phyloP scores from a whole-genome alignment of 2,113 vertebrate genomes.

The Hippocampus abdominalis region DNA sequence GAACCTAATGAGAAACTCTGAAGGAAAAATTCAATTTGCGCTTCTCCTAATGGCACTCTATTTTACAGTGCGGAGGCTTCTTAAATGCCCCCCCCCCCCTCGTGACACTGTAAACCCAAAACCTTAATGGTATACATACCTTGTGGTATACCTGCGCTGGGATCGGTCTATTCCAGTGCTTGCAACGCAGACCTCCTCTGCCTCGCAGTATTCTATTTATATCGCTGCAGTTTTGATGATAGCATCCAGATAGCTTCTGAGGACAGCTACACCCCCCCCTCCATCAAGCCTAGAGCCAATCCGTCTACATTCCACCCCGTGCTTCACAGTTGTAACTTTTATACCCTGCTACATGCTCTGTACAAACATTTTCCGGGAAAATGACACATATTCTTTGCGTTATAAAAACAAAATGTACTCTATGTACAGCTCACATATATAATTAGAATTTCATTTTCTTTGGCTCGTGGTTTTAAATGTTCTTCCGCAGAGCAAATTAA shows the following conservation, averaged over 20 bases:
- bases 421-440: not conserved
- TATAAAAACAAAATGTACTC: conserved; percentile 24
- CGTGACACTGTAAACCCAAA: conserved; percentile 18
- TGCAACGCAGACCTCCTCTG: conserved; percentile 39
- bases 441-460: conserved; percentile 1
- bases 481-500: not conserved
- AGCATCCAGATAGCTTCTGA: conserved; percentile 57
- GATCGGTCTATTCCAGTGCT: conserved; percentile 49
- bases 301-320: conserved; percentile 54
- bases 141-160: conserved; percentile 30
- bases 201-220: conserved; percentile 58
- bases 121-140: conserved; percentile 22
- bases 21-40: conserved; percentile 2
- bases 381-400: conserved; percentile 59
- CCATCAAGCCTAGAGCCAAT: conserved; percentile 63
- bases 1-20: conserved; percentile 7
- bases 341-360: conserved; percentile 56
- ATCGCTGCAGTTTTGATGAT: conserved; percentile 60
- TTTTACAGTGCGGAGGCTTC: conserved; percentile 15
- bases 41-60: not conserved
- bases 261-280: conserved; percentile 62
- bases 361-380: conserved; percentile 63
- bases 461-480: conserved; percentile 14
- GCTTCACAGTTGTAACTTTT: conserved; percentile 57
- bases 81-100: conserved; percentile 20